Conservation (phyloP, 2,113 vertebrate genomes). For the Tragelaphus imberbis region DNA sequence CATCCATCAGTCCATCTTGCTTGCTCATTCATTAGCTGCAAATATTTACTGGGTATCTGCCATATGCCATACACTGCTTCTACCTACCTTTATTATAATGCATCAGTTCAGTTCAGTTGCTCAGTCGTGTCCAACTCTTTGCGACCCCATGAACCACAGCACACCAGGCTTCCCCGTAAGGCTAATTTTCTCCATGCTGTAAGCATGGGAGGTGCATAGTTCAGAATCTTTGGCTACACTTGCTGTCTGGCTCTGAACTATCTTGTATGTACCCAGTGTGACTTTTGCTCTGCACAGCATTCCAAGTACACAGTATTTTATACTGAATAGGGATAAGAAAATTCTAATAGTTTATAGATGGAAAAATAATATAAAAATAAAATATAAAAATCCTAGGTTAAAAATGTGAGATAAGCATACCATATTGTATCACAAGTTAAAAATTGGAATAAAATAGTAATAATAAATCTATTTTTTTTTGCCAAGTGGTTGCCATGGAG, state of each 20-base stretch:
- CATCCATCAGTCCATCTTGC: neutral
- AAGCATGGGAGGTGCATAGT: neutral
- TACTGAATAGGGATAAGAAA: neutral
- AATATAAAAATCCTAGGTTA: neutral
- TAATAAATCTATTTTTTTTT: neutral
- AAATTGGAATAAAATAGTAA: neutral
- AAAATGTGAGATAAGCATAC: neutral
- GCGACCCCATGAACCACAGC: neutral
- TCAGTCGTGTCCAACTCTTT: neutral
- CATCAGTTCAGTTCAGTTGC: neutral
- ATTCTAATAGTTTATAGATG: neutral
- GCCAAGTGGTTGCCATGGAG: neutral
- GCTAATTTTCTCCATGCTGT: neutral
- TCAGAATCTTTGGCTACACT: neutral
- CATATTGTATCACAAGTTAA: neutral
- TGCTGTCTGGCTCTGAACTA: neutral
- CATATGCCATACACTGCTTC: neutral
- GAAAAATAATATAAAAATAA: neutral
- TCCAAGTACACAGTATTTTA: neutral
- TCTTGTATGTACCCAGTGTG: neutral
- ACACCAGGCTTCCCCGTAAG: accelerated
- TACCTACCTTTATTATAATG: neutral
- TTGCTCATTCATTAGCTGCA: neutral
- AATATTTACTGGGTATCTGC: neutral
- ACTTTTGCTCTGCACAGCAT: neutral